These are phyloP conservation scores for Scaptomyza polygonia DNA, from an alignment of 2,888 invertebrate species.

Conservation along the genomic window DNA sequence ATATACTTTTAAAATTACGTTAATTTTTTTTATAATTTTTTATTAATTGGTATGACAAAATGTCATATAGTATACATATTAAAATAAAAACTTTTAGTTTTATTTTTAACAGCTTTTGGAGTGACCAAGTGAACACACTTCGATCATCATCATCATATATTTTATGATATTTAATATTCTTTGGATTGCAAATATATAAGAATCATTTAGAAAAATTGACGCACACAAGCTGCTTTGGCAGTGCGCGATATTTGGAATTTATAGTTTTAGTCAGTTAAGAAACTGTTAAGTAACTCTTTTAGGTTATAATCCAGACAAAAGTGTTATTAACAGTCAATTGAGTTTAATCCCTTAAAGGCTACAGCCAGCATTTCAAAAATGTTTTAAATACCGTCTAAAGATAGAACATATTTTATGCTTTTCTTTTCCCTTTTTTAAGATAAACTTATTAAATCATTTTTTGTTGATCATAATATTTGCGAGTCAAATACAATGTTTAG, in stretches of 20 bases:
- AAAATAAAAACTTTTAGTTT: slow-evolving; percentile 60
- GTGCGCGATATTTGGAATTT: slow-evolving; percentile 40
- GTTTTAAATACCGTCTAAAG: slow-evolving; percentile 5
- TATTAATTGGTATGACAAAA: slow-evolving; percentile 46
- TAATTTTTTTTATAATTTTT: background rate
- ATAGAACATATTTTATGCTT: slow-evolving; percentile 7
- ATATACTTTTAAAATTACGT: slow-evolving; percentile 38
- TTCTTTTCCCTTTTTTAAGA: slow-evolving; percentile 9
- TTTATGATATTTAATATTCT: slow-evolving; percentile 45
- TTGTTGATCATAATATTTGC: slow-evolving; percentile 2
- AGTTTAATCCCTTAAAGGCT: slow-evolving; percentile 12
- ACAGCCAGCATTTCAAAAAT: background rate
- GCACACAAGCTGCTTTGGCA: slow-evolving; percentile 51
- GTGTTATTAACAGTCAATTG: slow-evolving; percentile 3
- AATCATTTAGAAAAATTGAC: slow-evolving; percentile 39
- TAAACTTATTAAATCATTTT: slow-evolving; percentile 7
- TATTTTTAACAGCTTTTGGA: slow-evolving; percentile 30
- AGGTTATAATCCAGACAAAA: slow-evolving; percentile 20
- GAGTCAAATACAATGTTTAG: background rate
- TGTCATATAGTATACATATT: slow-evolving; percentile 54
- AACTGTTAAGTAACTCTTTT: slow-evolving; percentile 11
- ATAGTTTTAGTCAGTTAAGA: slow-evolving; percentile 8
- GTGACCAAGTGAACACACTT: slow-evolving; percentile 56
- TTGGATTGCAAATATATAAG: slow-evolving; percentile 49
- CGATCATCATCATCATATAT: slow-evolving; percentile 21